Evolutionary conservation across 1,140 invertebrate genomes (phyloP).

Genomic region (Uloborus diversus): DNA sequence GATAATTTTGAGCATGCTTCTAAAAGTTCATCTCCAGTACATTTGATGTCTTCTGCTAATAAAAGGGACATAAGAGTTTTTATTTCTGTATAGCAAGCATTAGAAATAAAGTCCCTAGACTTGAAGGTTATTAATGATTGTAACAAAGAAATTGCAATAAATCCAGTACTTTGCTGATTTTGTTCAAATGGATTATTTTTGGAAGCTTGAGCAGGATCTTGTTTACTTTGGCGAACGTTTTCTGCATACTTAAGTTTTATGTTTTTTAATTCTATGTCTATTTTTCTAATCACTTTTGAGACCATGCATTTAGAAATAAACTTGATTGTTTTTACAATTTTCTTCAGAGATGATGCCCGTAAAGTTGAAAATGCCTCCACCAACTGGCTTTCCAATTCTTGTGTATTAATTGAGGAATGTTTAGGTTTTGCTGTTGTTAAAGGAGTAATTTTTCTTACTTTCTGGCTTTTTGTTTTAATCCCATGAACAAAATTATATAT

Average conservation of each 20-base stretch:
- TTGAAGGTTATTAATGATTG: constrained; percentile 59
- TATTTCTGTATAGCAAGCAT: constrained; percentile 59
- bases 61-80: constrained; percentile 61
- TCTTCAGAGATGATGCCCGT: constrained; percentile 75
- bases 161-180: not conserved
- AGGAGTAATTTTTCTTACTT: constrained; percentile 71
- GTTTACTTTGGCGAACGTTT: not conserved
- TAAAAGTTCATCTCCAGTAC: constrained; percentile 65
- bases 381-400: constrained; percentile 70
- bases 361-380: constrained; percentile 80
- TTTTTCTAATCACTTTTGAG: constrained; percentile 76
- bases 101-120: no score
- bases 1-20: constrained; percentile 67
- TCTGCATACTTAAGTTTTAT: constrained; percentile 1
- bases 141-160: constrained; percentile 47
- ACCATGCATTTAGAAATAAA: constrained; percentile 79
- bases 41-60: constrained; percentile 65
- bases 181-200: not conserved
- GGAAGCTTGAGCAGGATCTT: not conserved
- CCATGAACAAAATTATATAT: constrained; percentile 61
- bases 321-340: constrained; percentile 78
- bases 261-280: constrained; percentile 63
- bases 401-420: not conserved
- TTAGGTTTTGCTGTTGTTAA: constrained; percentile 67
- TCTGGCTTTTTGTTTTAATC: constrained; percentile 66